Evolutionary conservation across 1,140 invertebrate species (phyloP), one percentile per base, ranked within the genome.

Genomic region (Drosophila repletoides): DNA sequence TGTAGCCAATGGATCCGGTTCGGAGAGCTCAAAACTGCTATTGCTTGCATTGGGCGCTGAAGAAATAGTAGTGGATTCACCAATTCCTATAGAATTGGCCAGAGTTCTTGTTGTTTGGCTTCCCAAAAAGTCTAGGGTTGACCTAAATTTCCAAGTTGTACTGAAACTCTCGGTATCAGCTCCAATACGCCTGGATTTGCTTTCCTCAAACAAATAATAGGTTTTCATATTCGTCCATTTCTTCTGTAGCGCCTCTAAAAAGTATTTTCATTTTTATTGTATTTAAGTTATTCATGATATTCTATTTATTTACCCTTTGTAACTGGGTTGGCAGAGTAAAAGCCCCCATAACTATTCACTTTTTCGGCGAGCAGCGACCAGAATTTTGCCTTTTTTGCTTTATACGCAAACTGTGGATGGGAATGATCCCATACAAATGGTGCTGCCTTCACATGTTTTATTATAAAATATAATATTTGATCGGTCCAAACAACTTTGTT

Each of bases 171-270:
- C 56, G 0, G 48, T 40, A n/a, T 67, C 64, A 1, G 40, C 12
- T 3, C 46, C 58, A 41, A 61, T 31, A 3, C 48, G 38, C 5
- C 64, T 45, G 0, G 64, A 67, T 45, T 67, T 67, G 19, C 64
- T 61, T 22, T 67, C 64, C n/a, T 67, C 64, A 12, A 67, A 67
- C 17, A 67, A 43, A 21, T 67, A 67, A 19, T 67, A 67, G 3
- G 64, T 67, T 17, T 67, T 67, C 64, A 67, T 67, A 10, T 67
- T 67, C 14, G 64, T 67, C 64, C 64, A 67, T 33, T 67, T 67
- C 22, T 61, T 67, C 19, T 67, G 64, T 19, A 67, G 14, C 5
- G 56, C 56, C 22, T 67, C 64, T 67, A 12, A 3, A 29, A 12
- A 5, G 7, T 2, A 9, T 3, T 49, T 58, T 36, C 41, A 43